Evolutionary conservation across 2,797 vertebrate species (phyloP).

Genomic region (Loriculus beryllinus): DNA sequence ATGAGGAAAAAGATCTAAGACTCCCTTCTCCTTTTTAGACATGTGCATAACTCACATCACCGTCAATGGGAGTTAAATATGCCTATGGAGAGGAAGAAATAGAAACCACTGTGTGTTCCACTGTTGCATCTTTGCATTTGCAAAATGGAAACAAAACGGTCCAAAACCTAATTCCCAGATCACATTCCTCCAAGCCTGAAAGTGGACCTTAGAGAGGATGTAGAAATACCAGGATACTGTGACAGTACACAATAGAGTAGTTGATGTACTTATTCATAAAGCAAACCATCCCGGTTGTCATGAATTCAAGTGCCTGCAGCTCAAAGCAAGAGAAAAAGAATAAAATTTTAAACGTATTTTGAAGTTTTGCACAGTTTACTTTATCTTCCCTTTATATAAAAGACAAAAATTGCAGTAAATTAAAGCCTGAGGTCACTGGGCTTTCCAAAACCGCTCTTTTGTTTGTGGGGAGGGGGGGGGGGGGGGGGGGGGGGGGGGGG

Average conservation of each 20-base stretch:
- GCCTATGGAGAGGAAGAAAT: slow-evolving; percentile 64
- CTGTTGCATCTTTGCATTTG: slow-evolving; percentile 49
- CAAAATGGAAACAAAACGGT: slow-evolving; percentile 49
- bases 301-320: not conserved
- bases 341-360: slow-evolving; percentile 11
- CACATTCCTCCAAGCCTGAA: slow-evolving; percentile 31
- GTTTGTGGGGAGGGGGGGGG: no score
- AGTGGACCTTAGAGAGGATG: slow-evolving; percentile 19
- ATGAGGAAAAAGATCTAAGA: slow-evolving; percentile 69
- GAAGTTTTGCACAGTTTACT: not conserved
- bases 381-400: not conserved
- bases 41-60: slow-evolving; percentile 70
- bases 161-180: slow-evolving; percentile 39
- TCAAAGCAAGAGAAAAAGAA: slow-evolving; percentile 13
- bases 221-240: slow-evolving; percentile 19
- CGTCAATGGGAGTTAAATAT: slow-evolving; percentile 63
- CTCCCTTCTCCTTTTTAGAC: slow-evolving; percentile 63
- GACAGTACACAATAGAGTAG: slow-evolving; percentile 12
- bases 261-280: slow-evolving; percentile 34
- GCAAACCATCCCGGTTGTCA: not conserved
- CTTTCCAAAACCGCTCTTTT: not conserved
- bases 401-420: not conserved
- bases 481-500: no score
- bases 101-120: slow-evolving; percentile 43
- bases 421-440: not conserved